Conservation (phyloP, 2,888 invertebrate species). For the Lasioglossum oenotherae region DNA sequence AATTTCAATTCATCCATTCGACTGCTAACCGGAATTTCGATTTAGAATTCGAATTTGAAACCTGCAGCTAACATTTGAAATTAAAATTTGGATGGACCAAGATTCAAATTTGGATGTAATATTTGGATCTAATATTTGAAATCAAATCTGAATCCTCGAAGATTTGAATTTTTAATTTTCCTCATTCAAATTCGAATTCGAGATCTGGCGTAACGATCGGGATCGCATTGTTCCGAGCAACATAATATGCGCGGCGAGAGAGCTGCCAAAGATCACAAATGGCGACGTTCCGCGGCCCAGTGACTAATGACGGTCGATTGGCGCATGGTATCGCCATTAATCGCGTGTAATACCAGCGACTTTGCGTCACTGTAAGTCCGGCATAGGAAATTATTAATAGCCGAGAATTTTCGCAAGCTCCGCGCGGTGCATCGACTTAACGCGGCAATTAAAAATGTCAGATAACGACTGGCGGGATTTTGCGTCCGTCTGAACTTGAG, state of each 20-base stretch:
- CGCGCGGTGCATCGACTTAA: background rate
- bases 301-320: slow-evolving; percentile 26
- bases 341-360: slow-evolving; percentile 29
- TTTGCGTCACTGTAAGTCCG: slow-evolving; percentile 49
- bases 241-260: background rate
- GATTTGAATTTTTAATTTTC: background rate
- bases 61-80: too few species aligned
- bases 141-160: background rate
- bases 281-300: background rate
- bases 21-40: background rate
- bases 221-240: background rate
- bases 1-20: background rate
- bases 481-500: background rate
- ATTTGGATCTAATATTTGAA: background rate
- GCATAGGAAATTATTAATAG: slow-evolving; percentile 41
- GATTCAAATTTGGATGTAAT: too few species aligned
- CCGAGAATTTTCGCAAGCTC: background rate
- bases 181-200: background rate
- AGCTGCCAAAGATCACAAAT: background rate
- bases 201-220: background rate
- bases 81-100: too few species aligned
- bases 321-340: slow-evolving; percentile 9
- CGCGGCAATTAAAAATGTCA: background rate
- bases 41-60: background rate
- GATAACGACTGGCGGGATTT: background rate